A percentile compares a stretch with the other conserved stretches of the same genome.
These are phyloP conservation scores for Apamea crenata DNA, from an alignment of 2,888 invertebrate genomes.

Conservation along the genomic window DNA sequence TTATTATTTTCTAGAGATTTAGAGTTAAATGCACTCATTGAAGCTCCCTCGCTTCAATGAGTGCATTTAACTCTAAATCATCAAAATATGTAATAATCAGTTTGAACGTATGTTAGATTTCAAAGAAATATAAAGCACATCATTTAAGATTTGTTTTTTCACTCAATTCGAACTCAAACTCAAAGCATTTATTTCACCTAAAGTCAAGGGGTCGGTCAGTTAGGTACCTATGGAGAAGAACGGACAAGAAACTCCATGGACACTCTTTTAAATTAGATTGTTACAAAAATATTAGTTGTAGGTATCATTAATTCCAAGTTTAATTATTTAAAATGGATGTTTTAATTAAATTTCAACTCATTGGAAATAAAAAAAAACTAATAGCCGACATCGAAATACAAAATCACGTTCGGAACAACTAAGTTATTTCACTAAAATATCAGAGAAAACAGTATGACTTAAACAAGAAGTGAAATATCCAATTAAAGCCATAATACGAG, in stretches of 20 bases:
- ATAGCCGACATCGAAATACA: conserved; percentile 24
- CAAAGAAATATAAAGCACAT: neutral
- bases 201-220: neutral
- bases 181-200: neutral
- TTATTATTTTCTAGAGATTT: neutral
- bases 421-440: conserved; percentile 41
- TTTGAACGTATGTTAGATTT: neutral
- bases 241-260: neutral
- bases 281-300: neutral
- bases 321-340: conserved; percentile 2
- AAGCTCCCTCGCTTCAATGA: neutral
- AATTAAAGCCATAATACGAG: conserved; percentile 42
- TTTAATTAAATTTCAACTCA: conserved; percentile 45
- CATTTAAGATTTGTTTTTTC: neutral
- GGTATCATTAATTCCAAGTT: conserved; percentile 1
- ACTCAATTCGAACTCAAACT: neutral
- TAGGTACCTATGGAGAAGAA: neutral
- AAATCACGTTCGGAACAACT: conserved; percentile 9
- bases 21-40: too few species aligned
- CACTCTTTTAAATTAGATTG: neutral
- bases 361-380: conserved; percentile 45
- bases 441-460: conserved; percentile 31
- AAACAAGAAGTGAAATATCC: conserved; percentile 35
- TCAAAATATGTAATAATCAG: neutral
- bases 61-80: neutral